These are phyloP conservation scores for Gasteruption jaculator DNA, from an alignment of 2,888 invertebrate species.

Conservation along the genomic window DNA sequence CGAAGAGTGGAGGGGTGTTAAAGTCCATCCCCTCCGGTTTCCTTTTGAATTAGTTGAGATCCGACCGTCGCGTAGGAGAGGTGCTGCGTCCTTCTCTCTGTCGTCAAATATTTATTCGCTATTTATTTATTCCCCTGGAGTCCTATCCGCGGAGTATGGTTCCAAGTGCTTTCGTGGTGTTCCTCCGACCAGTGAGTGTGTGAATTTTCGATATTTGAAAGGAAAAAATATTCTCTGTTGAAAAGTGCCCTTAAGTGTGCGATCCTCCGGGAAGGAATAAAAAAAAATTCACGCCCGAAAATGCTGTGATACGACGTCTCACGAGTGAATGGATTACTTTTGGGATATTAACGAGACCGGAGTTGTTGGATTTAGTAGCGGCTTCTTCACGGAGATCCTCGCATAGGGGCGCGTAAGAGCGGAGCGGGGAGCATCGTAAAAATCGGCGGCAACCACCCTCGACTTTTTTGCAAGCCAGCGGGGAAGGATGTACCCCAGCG, in stretches of 20 bases:
- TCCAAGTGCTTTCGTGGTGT: too few relatives aligned
- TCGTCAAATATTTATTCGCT: too few relatives aligned
- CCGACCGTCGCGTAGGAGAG: constrained; percentile 35
- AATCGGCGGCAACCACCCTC: not conserved
- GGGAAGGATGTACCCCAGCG: constrained; percentile 42
- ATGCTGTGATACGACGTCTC: too few relatives aligned
- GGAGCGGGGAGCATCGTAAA: too few relatives aligned
- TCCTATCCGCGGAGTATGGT: constrained; percentile 4
- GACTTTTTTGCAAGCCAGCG: not conserved
- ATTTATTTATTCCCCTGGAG: too few relatives aligned
- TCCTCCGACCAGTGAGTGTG: too few relatives aligned
- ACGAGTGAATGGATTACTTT: too few relatives aligned
- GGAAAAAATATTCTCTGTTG: too few relatives aligned
- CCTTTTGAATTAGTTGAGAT: constrained; percentile 34
- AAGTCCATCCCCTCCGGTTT: constrained; percentile 2
- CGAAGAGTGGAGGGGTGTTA: constrained; percentile 2
- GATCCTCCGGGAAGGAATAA: too few relatives aligned
- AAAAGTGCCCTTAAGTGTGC: too few relatives aligned
- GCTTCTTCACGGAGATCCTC: not conserved
- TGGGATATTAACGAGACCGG: constrained; percentile 8
- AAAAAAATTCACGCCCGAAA: too few relatives aligned
- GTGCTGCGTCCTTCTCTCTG: constrained; percentile 16
- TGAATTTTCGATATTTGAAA: too few relatives aligned
- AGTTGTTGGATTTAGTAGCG: constrained; percentile 17
- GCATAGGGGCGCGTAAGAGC: not conserved